phyloP scores from a whole-genome alignment of 2,888 invertebrate genomes.

The Tenthredo distinguenda region DNA sequence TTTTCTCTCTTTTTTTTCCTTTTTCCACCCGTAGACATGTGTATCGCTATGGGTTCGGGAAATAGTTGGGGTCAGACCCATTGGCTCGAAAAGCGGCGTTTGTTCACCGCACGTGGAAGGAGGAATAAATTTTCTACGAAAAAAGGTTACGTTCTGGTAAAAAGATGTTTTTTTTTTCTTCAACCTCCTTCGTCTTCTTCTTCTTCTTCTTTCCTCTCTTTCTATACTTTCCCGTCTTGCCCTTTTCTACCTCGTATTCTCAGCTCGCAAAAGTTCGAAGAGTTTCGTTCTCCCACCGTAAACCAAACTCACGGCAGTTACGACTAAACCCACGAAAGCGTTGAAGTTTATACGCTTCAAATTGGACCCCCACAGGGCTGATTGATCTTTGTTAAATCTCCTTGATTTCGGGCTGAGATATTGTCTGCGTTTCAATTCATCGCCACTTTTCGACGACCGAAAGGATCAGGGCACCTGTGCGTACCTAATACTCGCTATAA shows the following conservation, averaged over 20 bases:
- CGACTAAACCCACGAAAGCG: constrained; percentile 7
- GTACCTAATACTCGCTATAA: not conserved
- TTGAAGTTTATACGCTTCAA: constrained; percentile 2
- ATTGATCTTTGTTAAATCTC: constrained; percentile 21
- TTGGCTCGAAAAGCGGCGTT: constrained; percentile 51
- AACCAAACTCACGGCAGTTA: constrained; percentile 8
- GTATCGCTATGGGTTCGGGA: constrained; percentile 47
- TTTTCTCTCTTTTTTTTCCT: not conserved
- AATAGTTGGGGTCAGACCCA: constrained; percentile 51
- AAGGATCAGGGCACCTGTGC: not conserved
- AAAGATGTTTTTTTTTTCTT: constrained; percentile 35
- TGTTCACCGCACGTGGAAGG: constrained; percentile 42
- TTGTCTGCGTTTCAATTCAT: not conserved
- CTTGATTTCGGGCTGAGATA: not conserved
- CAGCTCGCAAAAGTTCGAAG: constrained; percentile 2
- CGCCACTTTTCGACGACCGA: not conserved
- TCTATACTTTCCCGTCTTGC: not conserved
- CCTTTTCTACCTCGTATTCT: not conserved
- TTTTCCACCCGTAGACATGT: constrained; percentile 22
- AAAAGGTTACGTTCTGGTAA: constrained; percentile 50
- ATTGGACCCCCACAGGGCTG: not conserved
- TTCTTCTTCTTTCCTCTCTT: not conserved
- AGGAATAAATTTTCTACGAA: constrained; percentile 51
- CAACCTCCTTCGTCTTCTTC: not conserved
- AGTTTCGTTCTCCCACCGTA: constrained; percentile 14